Percentiles rank a stretch among this genome's conserved stretches.
These are phyloP conservation scores for Euproctis similis DNA, from an alignment of 2,888 invertebrate species.

Conservation along the genomic window DNA sequence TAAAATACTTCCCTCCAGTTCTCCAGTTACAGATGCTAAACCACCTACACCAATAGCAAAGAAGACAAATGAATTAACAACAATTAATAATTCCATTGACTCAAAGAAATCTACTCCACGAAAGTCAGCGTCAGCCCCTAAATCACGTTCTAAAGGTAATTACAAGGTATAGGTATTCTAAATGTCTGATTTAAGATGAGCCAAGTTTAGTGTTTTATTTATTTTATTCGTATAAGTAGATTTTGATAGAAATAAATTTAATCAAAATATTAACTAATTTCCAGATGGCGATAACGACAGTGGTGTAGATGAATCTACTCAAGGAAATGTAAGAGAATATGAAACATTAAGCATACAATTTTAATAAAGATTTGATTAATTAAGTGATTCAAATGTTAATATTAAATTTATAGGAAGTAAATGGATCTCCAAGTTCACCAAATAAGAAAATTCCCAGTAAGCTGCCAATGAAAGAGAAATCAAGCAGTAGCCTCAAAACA, in stretches of 20 bases:
- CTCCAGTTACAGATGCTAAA: slow-evolving; percentile 43
- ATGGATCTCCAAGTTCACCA: slow-evolving; percentile 83
- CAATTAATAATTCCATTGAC: slow-evolving; percentile 37
- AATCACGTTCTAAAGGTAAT: slow-evolving; percentile 65
- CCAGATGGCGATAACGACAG: slow-evolving; percentile 90
- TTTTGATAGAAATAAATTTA: no score
- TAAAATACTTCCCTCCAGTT: slow-evolving; percentile 41
- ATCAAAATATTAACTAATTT: slow-evolving; percentile 29
- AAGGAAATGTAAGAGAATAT: slow-evolving; percentile 80
- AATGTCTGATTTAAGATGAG: slow-evolving; percentile 40
- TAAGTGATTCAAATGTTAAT: no score
- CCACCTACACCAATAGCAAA: slow-evolving; percentile 40
- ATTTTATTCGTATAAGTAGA: no score
- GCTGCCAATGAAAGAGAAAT: slow-evolving; percentile 65
- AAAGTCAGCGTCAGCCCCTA: slow-evolving; percentile 59
- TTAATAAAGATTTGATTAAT: no score
- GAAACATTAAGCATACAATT: slow-evolving; percentile 14
- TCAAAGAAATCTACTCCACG: slow-evolving; percentile 58
- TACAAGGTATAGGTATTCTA: background rate
- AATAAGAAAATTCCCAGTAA: slow-evolving; percentile 82
- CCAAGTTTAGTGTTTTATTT: slow-evolving; percentile 26
- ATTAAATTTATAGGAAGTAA: slow-evolving; percentile 69
- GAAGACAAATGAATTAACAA: slow-evolving; percentile 59
- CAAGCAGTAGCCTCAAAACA: slow-evolving; percentile 65
- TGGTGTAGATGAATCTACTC: slow-evolving; percentile 87